phyloP scores from a whole-genome alignment of 1,140 invertebrate species.

The Armadillidium nasatum region DNA sequence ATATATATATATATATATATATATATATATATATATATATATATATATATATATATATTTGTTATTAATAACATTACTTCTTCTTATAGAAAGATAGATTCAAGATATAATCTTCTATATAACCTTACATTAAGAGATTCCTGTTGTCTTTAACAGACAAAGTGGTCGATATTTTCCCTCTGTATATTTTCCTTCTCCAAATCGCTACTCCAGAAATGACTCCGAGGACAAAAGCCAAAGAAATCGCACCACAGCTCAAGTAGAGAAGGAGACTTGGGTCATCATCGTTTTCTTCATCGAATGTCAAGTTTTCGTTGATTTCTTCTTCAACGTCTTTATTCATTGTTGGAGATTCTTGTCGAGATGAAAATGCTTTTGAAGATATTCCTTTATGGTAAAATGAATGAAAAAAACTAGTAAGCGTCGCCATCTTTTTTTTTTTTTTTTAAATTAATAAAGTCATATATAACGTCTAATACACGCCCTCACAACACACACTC shows the following conservation, averaged over 20 bases:
- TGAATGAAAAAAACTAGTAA: not conserved
- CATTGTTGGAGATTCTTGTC: not conserved
- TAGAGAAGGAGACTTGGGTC: not conserved
- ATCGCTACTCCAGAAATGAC: not conserved
- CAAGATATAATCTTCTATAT: too few relatives aligned
- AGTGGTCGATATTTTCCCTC: not conserved
- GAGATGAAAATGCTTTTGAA: not conserved
- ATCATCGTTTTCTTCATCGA: not conserved
- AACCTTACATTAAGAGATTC: too few relatives aligned
- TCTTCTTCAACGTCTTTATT: not conserved
- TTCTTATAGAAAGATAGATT: too few relatives aligned
- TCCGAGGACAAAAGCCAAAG: not conserved
- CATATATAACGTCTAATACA: not conserved
- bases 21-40: constrained; percentile 18
- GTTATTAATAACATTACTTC: too few relatives aligned
- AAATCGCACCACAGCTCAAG: not conserved
- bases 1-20: constrained; percentile 20
- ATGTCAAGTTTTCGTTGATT: not conserved
- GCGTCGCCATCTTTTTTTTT: not conserved
- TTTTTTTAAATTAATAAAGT: not conserved
- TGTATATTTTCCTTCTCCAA: not conserved
- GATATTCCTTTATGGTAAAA: not conserved
- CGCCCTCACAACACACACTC: not conserved
- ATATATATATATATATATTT: not conserved
- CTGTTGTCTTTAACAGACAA: too few relatives aligned